These are phyloP conservation scores for Meloidogyne floridensis DNA, from an alignment of 1,140 invertebrate genomes.

Conservation along the genomic window DNA sequence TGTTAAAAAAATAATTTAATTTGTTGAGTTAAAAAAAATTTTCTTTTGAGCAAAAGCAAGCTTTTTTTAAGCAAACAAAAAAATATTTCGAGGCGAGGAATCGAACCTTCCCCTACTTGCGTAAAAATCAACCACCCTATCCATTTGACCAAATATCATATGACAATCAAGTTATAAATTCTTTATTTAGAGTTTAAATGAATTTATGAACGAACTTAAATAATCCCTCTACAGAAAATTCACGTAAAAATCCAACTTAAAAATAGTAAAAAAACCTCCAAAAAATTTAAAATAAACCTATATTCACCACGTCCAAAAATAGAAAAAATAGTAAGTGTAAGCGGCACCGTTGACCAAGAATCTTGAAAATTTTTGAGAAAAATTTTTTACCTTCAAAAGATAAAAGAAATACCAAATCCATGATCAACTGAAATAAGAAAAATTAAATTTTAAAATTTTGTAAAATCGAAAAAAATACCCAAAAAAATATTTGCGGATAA, in stretches of 20 bases:
- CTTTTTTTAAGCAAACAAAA: background rate
- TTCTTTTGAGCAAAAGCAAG: background rate
- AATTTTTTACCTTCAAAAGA: background rate
- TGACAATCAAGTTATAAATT: too few species aligned
- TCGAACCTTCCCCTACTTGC: too few species aligned
- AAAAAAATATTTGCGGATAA: background rate
- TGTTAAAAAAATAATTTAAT: slow-evolving; percentile 45
- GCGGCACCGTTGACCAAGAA: slow-evolving; percentile 68
- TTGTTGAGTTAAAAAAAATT: background rate
- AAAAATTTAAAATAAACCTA: slow-evolving; percentile 31
- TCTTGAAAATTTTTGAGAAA: slow-evolving; percentile 32
- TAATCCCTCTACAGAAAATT: background rate
- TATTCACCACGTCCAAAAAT: slow-evolving; percentile 68
- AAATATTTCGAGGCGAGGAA: background rate
- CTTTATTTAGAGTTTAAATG: too few species aligned
- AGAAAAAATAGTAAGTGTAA: slow-evolving; percentile 70
- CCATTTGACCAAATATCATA: too few species aligned
- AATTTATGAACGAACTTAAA: too few species aligned
- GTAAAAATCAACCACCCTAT: too few species aligned
- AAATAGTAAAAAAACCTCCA: background rate
- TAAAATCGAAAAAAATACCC: background rate
- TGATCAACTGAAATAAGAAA: slow-evolving; percentile 60
- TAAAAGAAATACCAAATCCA: slow-evolving; percentile 41
- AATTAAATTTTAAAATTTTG: background rate
- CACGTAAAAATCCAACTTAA: background rate